Base-by-base conservation (phyloP, 2,113 vertebrate species). In the Talpa occidentalis region DNA sequence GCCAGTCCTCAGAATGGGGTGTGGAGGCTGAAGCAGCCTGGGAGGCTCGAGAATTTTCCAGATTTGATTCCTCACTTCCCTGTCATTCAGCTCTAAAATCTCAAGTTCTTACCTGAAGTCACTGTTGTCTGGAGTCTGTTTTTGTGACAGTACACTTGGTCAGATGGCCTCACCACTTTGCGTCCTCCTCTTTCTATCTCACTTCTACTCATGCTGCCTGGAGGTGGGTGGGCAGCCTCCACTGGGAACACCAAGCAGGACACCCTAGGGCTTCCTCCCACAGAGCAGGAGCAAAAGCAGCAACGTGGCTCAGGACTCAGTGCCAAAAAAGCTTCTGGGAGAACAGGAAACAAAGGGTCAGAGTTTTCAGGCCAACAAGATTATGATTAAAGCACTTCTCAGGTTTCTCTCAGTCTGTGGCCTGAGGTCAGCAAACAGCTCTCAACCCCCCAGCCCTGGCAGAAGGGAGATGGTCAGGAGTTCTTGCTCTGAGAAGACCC, bases 311-410 rank as follows among this genome's bases (percentile, higher is more conserved):
- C 5, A 72, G 21, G 88, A 91, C n/a, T n/a, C 79, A 86, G 47
- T n/a, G 92, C 94, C 94, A 91, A 94, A 94, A 94, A 83, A 91
- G 5, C 93, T 91, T 96, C 79, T 42, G 96, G 94, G 94, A 93
- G 67, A 95, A 84, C 3, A 85, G 82, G 77, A 95, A 94, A 91
- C 83, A 92, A 96, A 91, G 83, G 87, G 83, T 30, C 52, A 17
- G 69, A 66, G 44, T 70, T 86, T 88, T 32, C 54, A 94, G 95
- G 86, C 92, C 90, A 76, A 90, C 88, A 72, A 42, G 30, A 74
- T 96, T 95, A 88, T 62, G 88, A 97, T 90, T 22, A 81, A 97
- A 95, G 80, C 60, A 93, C 88, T 80, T 90, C 93, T 96, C 64
- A 14, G 60, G 35, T 94, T 96, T 90, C 93, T 87, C 80, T 93